Conservation (phyloP, 2,888 invertebrate genomes). For the Drosophila setosimentum region DNA sequence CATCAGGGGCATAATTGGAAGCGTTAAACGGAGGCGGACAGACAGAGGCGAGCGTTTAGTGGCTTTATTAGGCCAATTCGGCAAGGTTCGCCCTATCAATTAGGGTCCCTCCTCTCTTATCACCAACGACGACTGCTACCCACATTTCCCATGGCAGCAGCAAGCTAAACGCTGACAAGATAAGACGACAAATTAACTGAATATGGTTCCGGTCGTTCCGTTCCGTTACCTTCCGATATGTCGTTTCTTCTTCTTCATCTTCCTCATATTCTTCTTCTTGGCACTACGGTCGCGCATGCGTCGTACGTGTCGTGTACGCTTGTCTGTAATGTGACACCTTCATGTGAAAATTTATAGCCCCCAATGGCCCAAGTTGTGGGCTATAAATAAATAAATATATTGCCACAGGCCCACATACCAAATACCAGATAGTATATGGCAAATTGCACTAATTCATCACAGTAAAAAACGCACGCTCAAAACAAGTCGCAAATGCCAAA, state of each 20-base stretch:
- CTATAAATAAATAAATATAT: slow-evolving; percentile 54
- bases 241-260: background rate
- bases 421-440: slow-evolving; percentile 53
- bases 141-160: slow-evolving; percentile 56
- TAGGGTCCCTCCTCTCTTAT: slow-evolving; percentile 46
- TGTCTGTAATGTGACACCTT: slow-evolving; percentile 77
- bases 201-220: slow-evolving; percentile 59
- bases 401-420: slow-evolving; percentile 34
- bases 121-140: slow-evolving; percentile 35
- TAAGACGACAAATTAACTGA: slow-evolving; percentile 77
- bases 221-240: slow-evolving; percentile 9
- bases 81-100: slow-evolving; percentile 25
- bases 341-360: slow-evolving; percentile 76
- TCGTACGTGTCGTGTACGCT: slow-evolving; percentile 56
- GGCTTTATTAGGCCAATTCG: slow-evolving; percentile 63
- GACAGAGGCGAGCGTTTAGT: slow-evolving; percentile 56
- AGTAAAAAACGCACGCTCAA: slow-evolving; percentile 15
- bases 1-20: slow-evolving; percentile 63
- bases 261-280: background rate
- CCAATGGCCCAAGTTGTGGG: slow-evolving; percentile 39
- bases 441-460: slow-evolving; percentile 75
- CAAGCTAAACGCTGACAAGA: slow-evolving; percentile 73
- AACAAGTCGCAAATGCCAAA: background rate
- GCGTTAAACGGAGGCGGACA: slow-evolving; percentile 83
- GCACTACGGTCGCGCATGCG: slow-evolving; percentile 37